Conservation (phyloP, 2,888 invertebrate species). For the Thumatha senex region DNA sequence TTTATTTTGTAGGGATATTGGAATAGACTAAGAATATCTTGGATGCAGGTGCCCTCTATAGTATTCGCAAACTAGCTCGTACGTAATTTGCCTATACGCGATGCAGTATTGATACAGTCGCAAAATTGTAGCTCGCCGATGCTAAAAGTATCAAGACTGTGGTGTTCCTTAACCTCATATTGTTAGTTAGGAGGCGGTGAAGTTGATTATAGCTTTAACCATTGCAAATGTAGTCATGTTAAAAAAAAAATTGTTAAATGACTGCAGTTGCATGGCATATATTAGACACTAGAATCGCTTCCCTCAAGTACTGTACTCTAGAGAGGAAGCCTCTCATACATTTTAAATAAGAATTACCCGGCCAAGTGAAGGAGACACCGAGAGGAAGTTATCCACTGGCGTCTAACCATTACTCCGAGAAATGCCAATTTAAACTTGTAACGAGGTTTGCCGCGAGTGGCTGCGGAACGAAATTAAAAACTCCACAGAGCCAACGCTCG, state of each 20-base stretch:
- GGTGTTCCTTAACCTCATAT: no score
- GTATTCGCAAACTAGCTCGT: no score
- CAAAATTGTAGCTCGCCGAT: no score
- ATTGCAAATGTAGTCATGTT: not conserved
- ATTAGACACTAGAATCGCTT: slow-evolving; percentile 39
- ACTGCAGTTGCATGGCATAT: slow-evolving; percentile 8
- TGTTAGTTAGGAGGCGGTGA: no score
- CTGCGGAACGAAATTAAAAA: slow-evolving; percentile 80
- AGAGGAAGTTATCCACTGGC: slow-evolving; percentile 65
- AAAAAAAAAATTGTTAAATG: not conserved
- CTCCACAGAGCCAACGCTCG: slow-evolving; percentile 62
- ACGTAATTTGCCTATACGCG: no score
- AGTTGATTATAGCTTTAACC: no score
- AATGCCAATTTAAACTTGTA: slow-evolving; percentile 83
- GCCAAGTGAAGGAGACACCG: slow-evolving; percentile 66
- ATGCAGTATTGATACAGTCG: no score
- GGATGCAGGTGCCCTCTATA: no score
- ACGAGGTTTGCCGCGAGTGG: slow-evolving; percentile 80
- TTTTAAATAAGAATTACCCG: slow-evolving; percentile 76
- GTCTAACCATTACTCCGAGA: slow-evolving; percentile 79
- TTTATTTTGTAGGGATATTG: no score
- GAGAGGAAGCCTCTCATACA: slow-evolving; percentile 59
- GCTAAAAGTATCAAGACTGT: no score
- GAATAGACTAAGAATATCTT: no score
- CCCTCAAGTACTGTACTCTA: slow-evolving; percentile 28